Conservation (phyloP, 2,888 invertebrate genomes). For the Blastobasis adustella region DNA sequence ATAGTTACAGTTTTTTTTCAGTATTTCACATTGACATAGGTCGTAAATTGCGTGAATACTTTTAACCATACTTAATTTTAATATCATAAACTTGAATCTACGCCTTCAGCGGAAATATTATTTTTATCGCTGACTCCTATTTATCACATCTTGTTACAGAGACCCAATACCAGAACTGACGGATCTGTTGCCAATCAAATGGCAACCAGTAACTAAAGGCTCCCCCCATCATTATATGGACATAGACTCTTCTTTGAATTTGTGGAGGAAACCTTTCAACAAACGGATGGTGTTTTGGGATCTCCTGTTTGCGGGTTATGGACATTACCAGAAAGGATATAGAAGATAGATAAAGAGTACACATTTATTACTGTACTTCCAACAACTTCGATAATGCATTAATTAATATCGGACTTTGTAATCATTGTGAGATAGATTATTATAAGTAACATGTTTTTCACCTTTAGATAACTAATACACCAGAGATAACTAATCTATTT, state of each 20-base stretch:
- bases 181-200: slow-evolving; percentile 18
- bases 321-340: slow-evolving; percentile 3
- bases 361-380: too few species aligned
- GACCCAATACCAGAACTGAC: slow-evolving; percentile 21
- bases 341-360: neutral
- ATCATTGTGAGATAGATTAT: too few species aligned
- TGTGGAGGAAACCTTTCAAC: slow-evolving; percentile 9
- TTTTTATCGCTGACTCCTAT: neutral
- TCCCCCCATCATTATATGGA: slow-evolving; percentile 8
- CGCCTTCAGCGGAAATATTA: neutral
- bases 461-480: too few species aligned
- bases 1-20: neutral
- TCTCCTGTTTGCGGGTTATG: slow-evolving; percentile 10
- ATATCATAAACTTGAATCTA: neutral
- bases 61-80: neutral
- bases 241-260: slow-evolving; percentile 8
- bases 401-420: too few species aligned
- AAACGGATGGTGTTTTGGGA: slow-evolving; percentile 15
- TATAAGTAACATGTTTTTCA: too few species aligned
- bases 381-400: too few species aligned
- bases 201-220: slow-evolving; percentile 12
- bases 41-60: neutral
- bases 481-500: too few species aligned
- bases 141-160: slow-evolving; percentile 5
- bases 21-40: neutral